Conservation (phyloP, 1,140 invertebrate genomes). For the Hylyphantes graminicola region DNA sequence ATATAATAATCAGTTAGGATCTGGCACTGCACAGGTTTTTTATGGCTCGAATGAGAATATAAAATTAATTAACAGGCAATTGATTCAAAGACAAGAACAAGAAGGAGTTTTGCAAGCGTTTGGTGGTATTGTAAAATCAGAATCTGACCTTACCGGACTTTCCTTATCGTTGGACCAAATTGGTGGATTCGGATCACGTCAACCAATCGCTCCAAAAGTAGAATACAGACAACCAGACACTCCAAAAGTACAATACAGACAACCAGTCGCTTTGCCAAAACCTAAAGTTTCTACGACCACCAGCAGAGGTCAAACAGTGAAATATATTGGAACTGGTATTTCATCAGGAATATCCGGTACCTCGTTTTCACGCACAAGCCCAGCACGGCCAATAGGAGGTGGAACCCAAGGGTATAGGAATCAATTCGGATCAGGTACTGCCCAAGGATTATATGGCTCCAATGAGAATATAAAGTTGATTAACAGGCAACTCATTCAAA, state of each 20-base stretch:
- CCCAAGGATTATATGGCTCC: too few relatives aligned
- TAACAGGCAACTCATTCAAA: conserved; percentile 10
- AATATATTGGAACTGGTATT: not conserved
- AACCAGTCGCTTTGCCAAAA: too few relatives aligned
- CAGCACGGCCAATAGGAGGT: not conserved
- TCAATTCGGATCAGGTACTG: not conserved
- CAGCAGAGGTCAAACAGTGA: too few relatives aligned
- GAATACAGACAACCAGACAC: not conserved
- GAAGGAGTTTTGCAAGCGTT: not conserved
- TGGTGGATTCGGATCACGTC: too few relatives aligned
- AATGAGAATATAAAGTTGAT: not conserved
- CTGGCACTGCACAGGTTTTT: too few relatives aligned
- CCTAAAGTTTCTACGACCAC: too few relatives aligned
- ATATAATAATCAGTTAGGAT: too few relatives aligned
- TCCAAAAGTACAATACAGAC: too few relatives aligned
- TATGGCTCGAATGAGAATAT: not conserved
- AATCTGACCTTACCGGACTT: not conserved
- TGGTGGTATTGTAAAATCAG: not conserved
- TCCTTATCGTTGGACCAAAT: not conserved
- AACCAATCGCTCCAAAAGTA: too few relatives aligned
- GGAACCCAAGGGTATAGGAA: not conserved
- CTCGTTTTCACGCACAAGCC: too few relatives aligned
- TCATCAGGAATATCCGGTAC: too few relatives aligned
- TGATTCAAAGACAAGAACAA: not conserved
- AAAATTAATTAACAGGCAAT: not conserved